Percentiles rank a stretch among this genome's conserved stretches.
Conservation (phyloP, 2,797 vertebrate genomes). For the Mus spretus region DNA sequence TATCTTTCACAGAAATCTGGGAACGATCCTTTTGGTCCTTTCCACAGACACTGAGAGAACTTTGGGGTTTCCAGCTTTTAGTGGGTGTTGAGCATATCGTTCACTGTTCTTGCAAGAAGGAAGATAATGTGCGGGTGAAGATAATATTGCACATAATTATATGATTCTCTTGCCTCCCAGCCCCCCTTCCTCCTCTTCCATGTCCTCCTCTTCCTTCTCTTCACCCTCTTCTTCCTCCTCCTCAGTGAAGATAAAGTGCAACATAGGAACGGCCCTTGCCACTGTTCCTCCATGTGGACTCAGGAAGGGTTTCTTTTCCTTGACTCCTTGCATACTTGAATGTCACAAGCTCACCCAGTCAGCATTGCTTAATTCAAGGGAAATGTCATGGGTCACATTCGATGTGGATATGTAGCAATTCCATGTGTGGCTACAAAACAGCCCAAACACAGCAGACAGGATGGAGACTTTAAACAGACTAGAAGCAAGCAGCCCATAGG, state of each 20-base stretch:
- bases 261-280: neutral
- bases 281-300: neutral
- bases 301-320: neutral
- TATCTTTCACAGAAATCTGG: neutral
- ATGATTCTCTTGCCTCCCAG: neutral
- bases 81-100: neutral
- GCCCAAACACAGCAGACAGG: slow-evolving; percentile 18
- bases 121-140: neutral
- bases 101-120: neutral
- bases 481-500: slow-evolving; percentile 53
- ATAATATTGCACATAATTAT: neutral
- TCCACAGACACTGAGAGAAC: rapidly evolving
- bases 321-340: slow-evolving; percentile 9
- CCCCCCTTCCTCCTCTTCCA: rapidly evolving
- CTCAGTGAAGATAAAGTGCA: neutral
- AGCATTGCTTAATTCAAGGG: slow-evolving; percentile 42
- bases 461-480: slow-evolving; percentile 22
- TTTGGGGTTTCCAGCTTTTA: neutral
- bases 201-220: neutral
- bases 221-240: neutral
- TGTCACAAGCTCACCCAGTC: slow-evolving; percentile 13
- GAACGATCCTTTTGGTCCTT: neutral
- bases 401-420: slow-evolving; percentile 73
- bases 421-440: slow-evolving; percentile 67
- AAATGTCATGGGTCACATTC: slow-evolving; percentile 62